Evolutionary conservation across 2,797 vertebrate species (phyloP).

Genomic region (Diplodus puntazzo): DNA sequence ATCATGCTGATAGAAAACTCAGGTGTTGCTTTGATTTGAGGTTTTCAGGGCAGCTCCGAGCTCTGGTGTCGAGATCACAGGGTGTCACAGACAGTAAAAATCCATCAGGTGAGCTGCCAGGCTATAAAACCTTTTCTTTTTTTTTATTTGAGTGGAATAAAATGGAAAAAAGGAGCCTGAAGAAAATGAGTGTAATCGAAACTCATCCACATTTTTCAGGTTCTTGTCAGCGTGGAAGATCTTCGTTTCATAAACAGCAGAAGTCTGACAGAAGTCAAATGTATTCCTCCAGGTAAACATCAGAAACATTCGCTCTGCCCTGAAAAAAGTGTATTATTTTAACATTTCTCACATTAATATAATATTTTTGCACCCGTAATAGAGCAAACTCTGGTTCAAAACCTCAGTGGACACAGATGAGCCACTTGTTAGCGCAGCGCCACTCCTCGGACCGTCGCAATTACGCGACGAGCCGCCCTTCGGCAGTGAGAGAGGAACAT

Average conservation of each 20-base stretch:
- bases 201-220: conserved; percentile 50
- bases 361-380: conserved; percentile 3
- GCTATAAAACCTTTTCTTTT: background rate
- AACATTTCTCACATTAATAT: background rate
- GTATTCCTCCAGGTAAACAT: background rate
- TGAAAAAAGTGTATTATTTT: background rate
- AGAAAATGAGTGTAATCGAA: conserved; percentile 39
- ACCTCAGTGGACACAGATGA: conserved; percentile 16
- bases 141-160: conserved; percentile 6
- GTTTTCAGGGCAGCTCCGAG: conserved; percentile 6
- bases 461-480: conserved; percentile 50
- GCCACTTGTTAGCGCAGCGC: conserved; percentile 32
- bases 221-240: conserved; percentile 26
- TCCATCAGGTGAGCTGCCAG: conserved; percentile 19
- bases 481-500: conserved; percentile 48
- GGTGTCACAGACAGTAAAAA: conserved; percentile 9
- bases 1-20: background rate
- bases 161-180: conserved; percentile 39
- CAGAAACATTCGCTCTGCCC: background rate
- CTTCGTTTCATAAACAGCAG: conserved; percentile 23
- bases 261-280: conserved; percentile 1
- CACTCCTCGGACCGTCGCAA: conserved; percentile 46
- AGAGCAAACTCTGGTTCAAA: conserved; percentile 4
- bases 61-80: conserved; percentile 16
- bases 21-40: conserved; percentile 7